Base-by-base conservation (phyloP, 2,888 invertebrate species). In the Euplagia quadripunctaria region DNA sequence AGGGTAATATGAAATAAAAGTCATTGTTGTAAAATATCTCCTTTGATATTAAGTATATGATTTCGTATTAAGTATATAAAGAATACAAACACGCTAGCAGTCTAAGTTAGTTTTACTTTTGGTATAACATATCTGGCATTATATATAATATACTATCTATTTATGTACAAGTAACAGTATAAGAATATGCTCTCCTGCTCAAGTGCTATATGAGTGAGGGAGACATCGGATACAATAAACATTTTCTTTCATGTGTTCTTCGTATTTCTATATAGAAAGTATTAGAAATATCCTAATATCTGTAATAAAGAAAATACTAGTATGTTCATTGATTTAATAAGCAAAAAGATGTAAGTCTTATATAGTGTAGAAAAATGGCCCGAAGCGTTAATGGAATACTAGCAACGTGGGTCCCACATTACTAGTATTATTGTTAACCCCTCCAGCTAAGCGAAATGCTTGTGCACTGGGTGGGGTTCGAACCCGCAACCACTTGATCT, bases 11-110 rank as follows among this genome's bases (percentile, higher is more conserved):
- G 64, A 74, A 80, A 79, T 76, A 82, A 84, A 85, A 85, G 61
- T 78, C 77, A 49, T 65, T 17, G 49, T 14, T 84, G 71, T 80
- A 88, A 89, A 90, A 90, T 89, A 91, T 90, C 82, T 85, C 84
- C 86, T 88, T 89, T 87, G 87, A 85, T 86, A 82, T 88, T 88
- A 90, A 91, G 89, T 90, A 90, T 86, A 83, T 79, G 81, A 85
- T 90, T 86, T 80, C 83, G 72, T 87, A 88, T 89, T 89, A 91
- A 88, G 87, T 89, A 88, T 84, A 82, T 80, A 85, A 79, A 85
- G 75, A 84, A 81, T 85, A 87, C 85, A 86, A 82, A 85, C 80
- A 81, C 77, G 75, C 85, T 83, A 80, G 79, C 82, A 83, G 78
- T 82, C 84, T 82, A 82, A 73, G 78, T 76, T 82, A 73, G 73